Percentiles rank a stretch among this genome's conserved stretches.
Conservation (phyloP, 1,140 invertebrate genomes). For the Pinna nobilis region DNA sequence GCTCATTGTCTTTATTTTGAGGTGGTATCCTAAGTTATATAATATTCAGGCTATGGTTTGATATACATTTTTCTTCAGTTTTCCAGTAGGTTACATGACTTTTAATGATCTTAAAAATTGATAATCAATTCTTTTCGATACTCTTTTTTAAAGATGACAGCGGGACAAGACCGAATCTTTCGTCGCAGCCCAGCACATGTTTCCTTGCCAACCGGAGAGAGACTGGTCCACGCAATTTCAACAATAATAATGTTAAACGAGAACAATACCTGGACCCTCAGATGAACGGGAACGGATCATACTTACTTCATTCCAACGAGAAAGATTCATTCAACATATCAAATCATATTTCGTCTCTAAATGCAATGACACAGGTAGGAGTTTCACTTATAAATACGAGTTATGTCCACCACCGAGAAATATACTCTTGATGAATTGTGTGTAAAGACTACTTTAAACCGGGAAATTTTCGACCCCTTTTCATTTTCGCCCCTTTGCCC, state of each 20-base stretch:
- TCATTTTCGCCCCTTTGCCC: no score
- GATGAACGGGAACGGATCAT: slow-evolving; percentile 27
- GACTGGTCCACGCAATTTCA: slow-evolving; percentile 24
- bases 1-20: no score
- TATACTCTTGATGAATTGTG: no score
- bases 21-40: no score
- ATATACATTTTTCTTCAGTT: no score
- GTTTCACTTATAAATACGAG: not conserved
- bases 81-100: no score
- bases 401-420: no score
- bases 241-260: slow-evolving; percentile 49
- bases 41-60: no score
- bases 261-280: slow-evolving; percentile 55
- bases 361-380: slow-evolving; percentile 52
- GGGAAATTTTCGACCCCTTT: no score
- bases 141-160: slow-evolving; percentile 55
- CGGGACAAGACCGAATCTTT: slow-evolving; percentile 58
- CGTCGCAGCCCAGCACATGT: slow-evolving; percentile 66
- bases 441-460: no score
- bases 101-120: no score
- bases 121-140: no score
- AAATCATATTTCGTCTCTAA: slow-evolving; percentile 48
- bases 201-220: slow-evolving; percentile 62
- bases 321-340: slow-evolving; percentile 47
- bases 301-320: slow-evolving; percentile 25